phyloP scores from a whole-genome alignment of 92 coral and sea anemone species.

The Porites divaricata region DNA sequence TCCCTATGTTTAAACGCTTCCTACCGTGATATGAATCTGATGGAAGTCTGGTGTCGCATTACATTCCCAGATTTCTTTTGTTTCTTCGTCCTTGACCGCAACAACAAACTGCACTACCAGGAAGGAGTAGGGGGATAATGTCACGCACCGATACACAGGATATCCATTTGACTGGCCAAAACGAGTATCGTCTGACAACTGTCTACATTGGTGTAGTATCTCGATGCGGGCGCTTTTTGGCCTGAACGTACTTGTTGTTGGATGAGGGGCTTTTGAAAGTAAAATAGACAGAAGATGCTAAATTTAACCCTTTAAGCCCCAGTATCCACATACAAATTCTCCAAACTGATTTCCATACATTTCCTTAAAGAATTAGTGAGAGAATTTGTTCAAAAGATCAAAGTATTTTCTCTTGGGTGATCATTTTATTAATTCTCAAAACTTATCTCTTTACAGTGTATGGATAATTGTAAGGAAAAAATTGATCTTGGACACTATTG shows the following conservation, averaged over 20 bases:
- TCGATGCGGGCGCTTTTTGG: constrained; percentile 46
- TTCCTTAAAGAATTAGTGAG: too few relatives aligned
- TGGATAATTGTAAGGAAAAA: too few relatives aligned
- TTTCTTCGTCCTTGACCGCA: constrained; percentile 47
- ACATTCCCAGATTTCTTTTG: constrained; percentile 67
- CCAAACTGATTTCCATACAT: too few relatives aligned
- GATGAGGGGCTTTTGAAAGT: constrained; percentile 25
- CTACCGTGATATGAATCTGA: constrained; percentile 38
- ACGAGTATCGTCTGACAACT: constrained; percentile 44
- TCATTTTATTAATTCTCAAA: too few relatives aligned
- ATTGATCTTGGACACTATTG: too few relatives aligned
- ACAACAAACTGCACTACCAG: constrained; percentile 47
- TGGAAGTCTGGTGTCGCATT: constrained; percentile 13
- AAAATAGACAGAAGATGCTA: background rate
- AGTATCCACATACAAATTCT: too few relatives aligned
- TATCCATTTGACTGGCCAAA: constrained; percentile 51
- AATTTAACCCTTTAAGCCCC: too few relatives aligned
- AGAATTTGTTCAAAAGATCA: too few relatives aligned
- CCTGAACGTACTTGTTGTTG: constrained; percentile 65
- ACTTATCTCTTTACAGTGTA: too few relatives aligned
- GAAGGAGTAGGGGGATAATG: background rate
- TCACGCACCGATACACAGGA: constrained; percentile 2
- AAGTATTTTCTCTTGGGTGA: too few relatives aligned
- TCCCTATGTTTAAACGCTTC: background rate
- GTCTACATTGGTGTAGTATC: constrained; percentile 51